phyloP scores from a whole-genome alignment of 2,888 invertebrate species.

The Crepidodera aurea region DNA sequence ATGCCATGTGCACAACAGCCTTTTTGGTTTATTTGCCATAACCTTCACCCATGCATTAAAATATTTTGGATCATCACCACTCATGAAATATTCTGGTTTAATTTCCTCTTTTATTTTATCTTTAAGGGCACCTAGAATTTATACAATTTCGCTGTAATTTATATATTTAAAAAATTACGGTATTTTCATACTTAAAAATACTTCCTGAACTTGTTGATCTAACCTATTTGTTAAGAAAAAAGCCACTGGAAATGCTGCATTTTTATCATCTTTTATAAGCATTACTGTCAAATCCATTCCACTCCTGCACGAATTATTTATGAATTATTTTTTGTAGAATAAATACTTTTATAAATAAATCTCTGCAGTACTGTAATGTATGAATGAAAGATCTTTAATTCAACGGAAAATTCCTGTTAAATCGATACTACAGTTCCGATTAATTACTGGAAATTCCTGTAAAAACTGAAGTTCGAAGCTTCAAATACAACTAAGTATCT shows the following conservation, averaged over 20 bases:
- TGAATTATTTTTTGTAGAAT: too few species aligned
- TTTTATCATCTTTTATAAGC: conserved; percentile 37
- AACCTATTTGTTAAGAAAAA: conserved; percentile 35
- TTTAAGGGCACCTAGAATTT: conserved; percentile 38
- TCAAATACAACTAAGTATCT: too few species aligned
- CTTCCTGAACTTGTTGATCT: conserved; percentile 32
- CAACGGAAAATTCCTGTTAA: too few species aligned
- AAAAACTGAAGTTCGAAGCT: too few species aligned
- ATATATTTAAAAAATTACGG: neutral
- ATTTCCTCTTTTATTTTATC: conserved; percentile 29
- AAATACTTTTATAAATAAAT: too few species aligned
- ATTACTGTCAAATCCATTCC: conserved; percentile 11
- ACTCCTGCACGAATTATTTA: too few species aligned
- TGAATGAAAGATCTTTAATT: too few species aligned
- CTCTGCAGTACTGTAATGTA: too few species aligned
- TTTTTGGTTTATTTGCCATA: conserved; percentile 33
- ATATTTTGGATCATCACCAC: conserved; percentile 29
- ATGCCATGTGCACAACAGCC: conserved; percentile 43
- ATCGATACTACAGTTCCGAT: too few species aligned
- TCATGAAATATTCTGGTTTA: conserved; percentile 35
- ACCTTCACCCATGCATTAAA: conserved; percentile 19
- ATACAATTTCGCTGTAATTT: neutral
- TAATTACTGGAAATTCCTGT: too few species aligned
- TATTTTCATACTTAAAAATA: conserved; percentile 31
- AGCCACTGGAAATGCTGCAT: conserved; percentile 35